Base-by-base conservation (phyloP, 2,888 invertebrate genomes). In the Diarsia rubi region DNA sequence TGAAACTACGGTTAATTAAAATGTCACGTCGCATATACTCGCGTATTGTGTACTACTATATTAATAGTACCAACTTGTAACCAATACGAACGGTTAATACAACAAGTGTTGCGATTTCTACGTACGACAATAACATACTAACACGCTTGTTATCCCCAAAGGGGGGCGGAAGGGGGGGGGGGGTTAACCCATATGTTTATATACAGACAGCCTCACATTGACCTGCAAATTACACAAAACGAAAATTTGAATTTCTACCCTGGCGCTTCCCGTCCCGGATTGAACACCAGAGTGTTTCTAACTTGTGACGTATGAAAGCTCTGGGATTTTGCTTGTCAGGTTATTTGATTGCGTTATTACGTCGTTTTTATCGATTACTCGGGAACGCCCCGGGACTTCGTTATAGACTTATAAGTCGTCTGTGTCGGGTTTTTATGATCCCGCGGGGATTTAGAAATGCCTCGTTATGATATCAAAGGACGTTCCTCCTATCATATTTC, bases 11-110 rank as follows among this genome's bases (percentile, higher is more conserved):
- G 78, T 66, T 69, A 59, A 78, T 60, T 24, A 52, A 62, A 45
- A 49, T 73, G 73, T 57, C 83, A 21, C 83, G 21, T 44, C 37
- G 37, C 37, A 73, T 54, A 60, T 49, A 65, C 49, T 64, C 59
- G 16, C 24, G 49, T 45, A 78, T 73, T 60, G 73, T 73, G 37
- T 78, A 42, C 57, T 59, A 68, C 67, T 81, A 82, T 81, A 82
- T 78, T 70, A 68, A 82, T 83, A 81, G 78, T 73, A 11, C 54
- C 47, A 73, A 79, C 83, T 83, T 73, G 83, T 81, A 81, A 81
- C 83, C 83, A 79, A 73, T 79, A 63, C 73, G 31, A 79, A 72
- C 78, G 45, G 73, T 78, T 78, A 54, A 19, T 69, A 78, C 59
- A 62, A 64, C 54, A 59, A 68, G 57, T 79, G 60, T 78, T 68